phyloP scores from a whole-genome alignment of 2,888 invertebrate species.

The Aphodius granarius region DNA sequence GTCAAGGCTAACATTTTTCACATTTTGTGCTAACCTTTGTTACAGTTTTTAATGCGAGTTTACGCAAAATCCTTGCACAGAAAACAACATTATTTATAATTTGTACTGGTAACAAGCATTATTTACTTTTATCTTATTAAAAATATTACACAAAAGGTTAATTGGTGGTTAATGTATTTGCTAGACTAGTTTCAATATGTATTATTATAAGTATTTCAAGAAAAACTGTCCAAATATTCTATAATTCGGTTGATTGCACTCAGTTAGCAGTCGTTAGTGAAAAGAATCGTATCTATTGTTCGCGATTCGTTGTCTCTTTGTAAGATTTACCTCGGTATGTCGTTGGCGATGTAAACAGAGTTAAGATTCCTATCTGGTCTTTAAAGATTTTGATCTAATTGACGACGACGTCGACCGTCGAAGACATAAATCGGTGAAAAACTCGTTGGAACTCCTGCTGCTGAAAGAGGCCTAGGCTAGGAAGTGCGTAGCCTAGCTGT shows the following conservation, averaged over 20 bases:
- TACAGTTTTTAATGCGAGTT: background rate
- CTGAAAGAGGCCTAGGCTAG: background rate
- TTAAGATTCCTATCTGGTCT: conserved; percentile 15
- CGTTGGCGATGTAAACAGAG: conserved; percentile 41
- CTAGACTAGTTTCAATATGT: no score
- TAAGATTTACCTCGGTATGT: conserved; percentile 18
- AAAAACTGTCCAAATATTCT: no score
- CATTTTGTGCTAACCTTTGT: background rate
- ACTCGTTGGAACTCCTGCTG: background rate
- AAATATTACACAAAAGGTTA: no score
- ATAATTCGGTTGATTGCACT: no score
- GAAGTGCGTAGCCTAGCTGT: conserved; percentile 30
- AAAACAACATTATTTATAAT: no score
- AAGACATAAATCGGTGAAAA: background rate
- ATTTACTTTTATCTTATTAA: no score
- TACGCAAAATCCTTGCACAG: no score
- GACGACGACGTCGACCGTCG: conserved; percentile 1
- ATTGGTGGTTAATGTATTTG: no score
- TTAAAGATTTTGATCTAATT: conserved; percentile 19
- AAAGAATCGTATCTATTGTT: background rate
- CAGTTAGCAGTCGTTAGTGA: background rate
- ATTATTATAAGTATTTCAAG: no score
- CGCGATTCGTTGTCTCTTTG: background rate
- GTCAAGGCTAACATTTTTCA: background rate
- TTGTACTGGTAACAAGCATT: no score